Evolutionary conservation across 2,113 vertebrate species (phyloP), one percentile per base, ranked within the genome.

Genomic region (Terrapene triunguis): DNA sequence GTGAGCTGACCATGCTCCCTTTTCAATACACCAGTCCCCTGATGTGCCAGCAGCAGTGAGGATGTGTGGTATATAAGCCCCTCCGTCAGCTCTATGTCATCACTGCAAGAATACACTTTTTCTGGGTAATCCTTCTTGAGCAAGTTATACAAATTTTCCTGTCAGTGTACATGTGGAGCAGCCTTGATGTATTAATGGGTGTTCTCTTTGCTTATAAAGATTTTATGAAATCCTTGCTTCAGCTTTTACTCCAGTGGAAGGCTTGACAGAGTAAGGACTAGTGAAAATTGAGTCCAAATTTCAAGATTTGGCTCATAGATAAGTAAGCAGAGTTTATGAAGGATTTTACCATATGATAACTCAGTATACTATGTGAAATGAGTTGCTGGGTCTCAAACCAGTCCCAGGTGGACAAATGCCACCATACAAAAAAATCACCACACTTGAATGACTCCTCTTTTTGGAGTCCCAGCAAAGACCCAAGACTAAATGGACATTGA

Each of bases 141-240:
- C 80, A 32, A 84, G 22, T 25, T 59, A 51, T n/a, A 21, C 80
- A 82, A 1, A 0, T 22, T 82, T 38, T 2, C 2, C 0, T 27
- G 0, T 27, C n/a, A 76, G 38, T 74, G 42, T 84, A 8, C 3
- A 3, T 87, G 24, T 27, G 80, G 59, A 50, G 35, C 14, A 29
- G 50, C 88, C 62, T 6, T 27, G 53, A 5, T 82, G 6, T n/a
- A 88, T 82, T 93, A 80, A 72, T 10, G 50, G 50, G 19, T 50
- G 2, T 85, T 82, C 72, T 80, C n/a, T 51, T 95, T 96, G 42
- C 38, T 76, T 94, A 9, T 69, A 6, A 13, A 54, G 86, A 42
- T n/a, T 27, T 76, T 89, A n/a, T 89, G 29, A 55, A 62, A 24
- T 32, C 1, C 2, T 79, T 86, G 42, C 21, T 53, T 53, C 11